Conservation (phyloP, 2,888 invertebrate species). For the Gasteruption jaculator region DNA sequence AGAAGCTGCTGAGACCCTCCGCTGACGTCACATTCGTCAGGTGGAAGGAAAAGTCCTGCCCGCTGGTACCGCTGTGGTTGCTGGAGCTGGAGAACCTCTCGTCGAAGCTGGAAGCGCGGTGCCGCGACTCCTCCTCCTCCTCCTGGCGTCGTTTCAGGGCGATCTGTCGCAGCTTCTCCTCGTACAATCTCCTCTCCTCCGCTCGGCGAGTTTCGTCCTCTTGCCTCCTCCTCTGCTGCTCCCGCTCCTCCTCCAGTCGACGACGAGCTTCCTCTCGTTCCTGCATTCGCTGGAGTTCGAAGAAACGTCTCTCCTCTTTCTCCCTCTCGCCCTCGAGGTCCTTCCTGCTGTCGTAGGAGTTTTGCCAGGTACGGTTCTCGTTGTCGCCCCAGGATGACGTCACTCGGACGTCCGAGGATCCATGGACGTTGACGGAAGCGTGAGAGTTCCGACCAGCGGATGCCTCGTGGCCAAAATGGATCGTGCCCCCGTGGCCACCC, state of each 20-base stretch:
- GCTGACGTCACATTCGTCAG: slow-evolving; percentile 30
- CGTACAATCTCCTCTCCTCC: slow-evolving; percentile 13
- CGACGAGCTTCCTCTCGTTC: slow-evolving; percentile 23
- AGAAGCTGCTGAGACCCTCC: slow-evolving; percentile 32
- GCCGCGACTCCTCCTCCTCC: slow-evolving; percentile 24
- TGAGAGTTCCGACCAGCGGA: too few relatives aligned
- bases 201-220: slow-evolving; percentile 10
- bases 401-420: too few relatives aligned
- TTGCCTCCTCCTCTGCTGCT: slow-evolving; percentile 19
- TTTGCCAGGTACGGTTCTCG: too few relatives aligned
- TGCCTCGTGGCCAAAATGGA: slow-evolving; percentile 17
- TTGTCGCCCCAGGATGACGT: slow-evolving; percentile 12
- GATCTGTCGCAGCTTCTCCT: slow-evolving; percentile 7
- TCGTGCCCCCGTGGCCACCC: slow-evolving; percentile 9
- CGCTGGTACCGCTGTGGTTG: slow-evolving; percentile 29
- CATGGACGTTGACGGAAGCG: slow-evolving; percentile 7
- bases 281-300: slow-evolving; percentile 9
- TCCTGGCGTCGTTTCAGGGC: slow-evolving; percentile 16
- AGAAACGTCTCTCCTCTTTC: slow-evolving; percentile 16
- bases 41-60: slow-evolving; percentile 29
- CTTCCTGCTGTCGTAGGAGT: slow-evolving; percentile 16
- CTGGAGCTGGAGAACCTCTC: too few relatives aligned
- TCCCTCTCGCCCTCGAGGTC: slow-evolving; percentile 18
- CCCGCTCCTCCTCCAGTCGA: slow-evolving; percentile 20
- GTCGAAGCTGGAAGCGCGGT: slow-evolving; percentile 16